phyloP scores from a whole-genome alignment of 1,140 invertebrate genomes.

The Drosophila elegans region DNA sequence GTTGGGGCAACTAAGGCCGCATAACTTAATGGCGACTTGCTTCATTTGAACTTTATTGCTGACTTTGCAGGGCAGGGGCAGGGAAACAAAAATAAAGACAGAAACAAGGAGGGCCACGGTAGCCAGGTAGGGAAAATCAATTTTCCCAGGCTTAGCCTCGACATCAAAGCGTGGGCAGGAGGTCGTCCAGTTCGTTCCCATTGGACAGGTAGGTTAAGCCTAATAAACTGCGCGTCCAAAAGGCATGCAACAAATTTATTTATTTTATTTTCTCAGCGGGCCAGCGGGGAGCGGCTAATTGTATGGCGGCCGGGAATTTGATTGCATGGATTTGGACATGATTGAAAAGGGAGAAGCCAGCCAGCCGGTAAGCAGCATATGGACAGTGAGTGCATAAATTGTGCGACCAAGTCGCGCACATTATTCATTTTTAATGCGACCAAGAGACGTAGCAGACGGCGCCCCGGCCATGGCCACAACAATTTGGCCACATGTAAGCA shows the following conservation, averaged over 20 bases:
- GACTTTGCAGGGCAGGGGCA: conserved; percentile 14
- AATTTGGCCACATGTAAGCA: conserved; percentile 83
- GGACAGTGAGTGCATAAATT: conserved; percentile 71
- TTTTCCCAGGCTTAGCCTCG: conserved; percentile 72
- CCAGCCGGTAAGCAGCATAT: conserved; percentile 53
- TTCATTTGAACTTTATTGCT: conserved; percentile 82
- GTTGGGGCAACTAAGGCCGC: conserved; percentile 56
- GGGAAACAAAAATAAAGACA: conserved; percentile 54
- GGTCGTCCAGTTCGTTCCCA: neutral
- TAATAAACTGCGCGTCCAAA: conserved; percentile 78
- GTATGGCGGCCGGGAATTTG: conserved; percentile 74
- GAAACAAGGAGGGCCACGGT: conserved; percentile 8
- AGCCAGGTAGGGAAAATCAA: conserved; percentile 64
- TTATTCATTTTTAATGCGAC: conserved; percentile 83
- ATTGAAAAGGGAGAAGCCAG: conserved; percentile 63
- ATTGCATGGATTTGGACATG: conserved; percentile 80
- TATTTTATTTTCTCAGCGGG: conserved; percentile 52
- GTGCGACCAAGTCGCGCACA: conserved; percentile 69
- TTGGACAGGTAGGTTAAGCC: conserved; percentile 59
- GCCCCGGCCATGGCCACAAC: conserved; percentile 57
- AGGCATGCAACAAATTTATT: conserved; percentile 52
- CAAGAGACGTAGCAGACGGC: conserved; percentile 32
- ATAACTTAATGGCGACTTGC: conserved; percentile 76
- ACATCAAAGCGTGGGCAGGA: conserved; percentile 75
- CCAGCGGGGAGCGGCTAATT: conserved; percentile 62